phyloP scores from a whole-genome alignment of 2,797 vertebrate genomes.

The Molossus molossus region DNA sequence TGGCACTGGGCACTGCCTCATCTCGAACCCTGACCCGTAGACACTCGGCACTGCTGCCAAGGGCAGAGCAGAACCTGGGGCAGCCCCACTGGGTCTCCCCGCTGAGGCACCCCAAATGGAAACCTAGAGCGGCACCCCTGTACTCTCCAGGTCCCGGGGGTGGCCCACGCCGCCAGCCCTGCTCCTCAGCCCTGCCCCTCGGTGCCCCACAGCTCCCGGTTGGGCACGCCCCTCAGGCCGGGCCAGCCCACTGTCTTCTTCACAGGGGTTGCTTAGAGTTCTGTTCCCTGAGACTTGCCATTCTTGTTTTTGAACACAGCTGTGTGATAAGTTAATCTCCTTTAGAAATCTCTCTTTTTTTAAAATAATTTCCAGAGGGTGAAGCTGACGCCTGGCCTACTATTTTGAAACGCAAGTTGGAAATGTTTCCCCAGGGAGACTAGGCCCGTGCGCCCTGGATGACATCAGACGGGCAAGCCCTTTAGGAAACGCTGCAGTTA shows the following conservation, averaged over 20 bases:
- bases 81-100: too few species aligned
- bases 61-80: accelerated
- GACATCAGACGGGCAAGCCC: neutral
- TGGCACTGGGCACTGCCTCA: neutral
- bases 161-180: too few species aligned
- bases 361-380: neutral
- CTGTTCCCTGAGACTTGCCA: neutral
- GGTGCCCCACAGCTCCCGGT: too few species aligned
- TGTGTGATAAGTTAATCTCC: neutral
- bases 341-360: neutral
- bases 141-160: neutral
- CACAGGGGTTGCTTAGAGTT: neutral
- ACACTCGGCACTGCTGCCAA: neutral
- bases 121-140: too few species aligned
- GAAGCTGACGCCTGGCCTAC: neutral
- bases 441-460: neutral
- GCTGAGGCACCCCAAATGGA: neutral
- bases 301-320: neutral
- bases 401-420: constrained; percentile 15
- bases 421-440: neutral
- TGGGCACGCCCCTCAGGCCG: neutral
- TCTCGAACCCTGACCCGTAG: neutral
- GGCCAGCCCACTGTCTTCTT: neutral
- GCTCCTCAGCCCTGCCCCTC: neutral
- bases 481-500: neutral